Percentiles rank a stretch among this genome's conserved stretches.
Evolutionary conservation across 23 tunicate species (phyloP).

Genomic region (Phallusia fumigata): DNA sequence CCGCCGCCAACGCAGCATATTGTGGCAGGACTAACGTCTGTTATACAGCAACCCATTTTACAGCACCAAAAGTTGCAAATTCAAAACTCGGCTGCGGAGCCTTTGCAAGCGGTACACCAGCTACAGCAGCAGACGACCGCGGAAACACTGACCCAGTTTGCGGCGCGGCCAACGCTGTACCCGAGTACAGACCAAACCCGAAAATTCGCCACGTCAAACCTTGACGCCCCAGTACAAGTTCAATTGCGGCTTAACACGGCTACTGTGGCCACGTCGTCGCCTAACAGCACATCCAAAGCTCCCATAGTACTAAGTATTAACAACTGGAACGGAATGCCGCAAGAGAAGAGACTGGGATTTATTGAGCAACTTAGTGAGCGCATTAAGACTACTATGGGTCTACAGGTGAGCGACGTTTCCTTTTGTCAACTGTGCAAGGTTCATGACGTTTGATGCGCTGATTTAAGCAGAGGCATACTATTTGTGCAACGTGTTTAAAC

Average conservation of each 20-base stretch:
- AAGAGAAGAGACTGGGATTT: constrained; percentile 29
- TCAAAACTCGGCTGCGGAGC: too few species aligned
- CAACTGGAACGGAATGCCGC: constrained; percentile 47
- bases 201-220: not conserved
- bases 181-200: not conserved
- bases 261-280: not conserved
- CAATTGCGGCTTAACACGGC: not conserved
- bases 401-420: constrained; percentile 37
- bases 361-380: constrained; percentile 56
- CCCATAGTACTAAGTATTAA: not conserved
- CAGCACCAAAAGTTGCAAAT: too few species aligned
- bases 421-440: too few species aligned
- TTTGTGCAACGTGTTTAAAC: too few species aligned
- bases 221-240: constrained; percentile 5
- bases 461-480: too few species aligned
- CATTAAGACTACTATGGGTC: constrained; percentile 50
- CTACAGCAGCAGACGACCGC: not conserved
- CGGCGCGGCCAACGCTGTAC: not conserved
- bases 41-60: not conserved
- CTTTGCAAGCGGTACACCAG: not conserved
- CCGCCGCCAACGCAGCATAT: not conserved
- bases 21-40: not conserved
- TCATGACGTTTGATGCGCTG: too few species aligned
- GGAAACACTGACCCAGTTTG: not conserved
- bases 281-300: not conserved